Conservation (phyloP, 2,888 invertebrate genomes). For the Andrena chrysosceles region DNA sequence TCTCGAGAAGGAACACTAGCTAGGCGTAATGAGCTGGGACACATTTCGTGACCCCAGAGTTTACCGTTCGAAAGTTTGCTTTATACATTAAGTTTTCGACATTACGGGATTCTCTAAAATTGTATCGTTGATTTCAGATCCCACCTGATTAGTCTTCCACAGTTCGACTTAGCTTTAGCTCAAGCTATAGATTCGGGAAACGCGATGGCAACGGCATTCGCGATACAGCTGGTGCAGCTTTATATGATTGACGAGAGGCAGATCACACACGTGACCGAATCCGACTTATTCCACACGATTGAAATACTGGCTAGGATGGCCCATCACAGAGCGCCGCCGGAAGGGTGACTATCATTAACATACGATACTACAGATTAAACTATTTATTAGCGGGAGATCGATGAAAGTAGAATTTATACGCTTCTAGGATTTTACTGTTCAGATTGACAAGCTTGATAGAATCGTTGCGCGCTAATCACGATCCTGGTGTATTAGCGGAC, state of each 20-base stretch:
- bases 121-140: conserved; percentile 79
- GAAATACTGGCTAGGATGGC: conserved; percentile 93
- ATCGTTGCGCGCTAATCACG: conserved; percentile 91
- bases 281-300: conserved; percentile 94
- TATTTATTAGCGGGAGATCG: not conserved
- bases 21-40: too few relatives aligned
- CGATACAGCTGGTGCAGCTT: conserved; percentile 95
- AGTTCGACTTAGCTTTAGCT: conserved; percentile 93
- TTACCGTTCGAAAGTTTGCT: too few relatives aligned
- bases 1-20: too few relatives aligned
- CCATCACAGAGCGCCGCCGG: conserved; percentile 91
- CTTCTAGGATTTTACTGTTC: conserved; percentile 79
- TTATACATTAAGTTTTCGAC: too few relatives aligned
- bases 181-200: conserved; percentile 95
- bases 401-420: conserved; percentile 23
- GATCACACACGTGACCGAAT: conserved; percentile 91
- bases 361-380: not conserved
- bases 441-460: conserved; percentile 92
- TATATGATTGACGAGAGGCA: conserved; percentile 94
- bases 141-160: conserved; percentile 87
- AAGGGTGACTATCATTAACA: conserved; percentile 87
- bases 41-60: too few relatives aligned
- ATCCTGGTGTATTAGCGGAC: conserved; percentile 91
- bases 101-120: not conserved
- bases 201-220: conserved; percentile 93